phyloP scores from a whole-genome alignment of 2,797 vertebrate species.

The Liasis olivaceus region DNA sequence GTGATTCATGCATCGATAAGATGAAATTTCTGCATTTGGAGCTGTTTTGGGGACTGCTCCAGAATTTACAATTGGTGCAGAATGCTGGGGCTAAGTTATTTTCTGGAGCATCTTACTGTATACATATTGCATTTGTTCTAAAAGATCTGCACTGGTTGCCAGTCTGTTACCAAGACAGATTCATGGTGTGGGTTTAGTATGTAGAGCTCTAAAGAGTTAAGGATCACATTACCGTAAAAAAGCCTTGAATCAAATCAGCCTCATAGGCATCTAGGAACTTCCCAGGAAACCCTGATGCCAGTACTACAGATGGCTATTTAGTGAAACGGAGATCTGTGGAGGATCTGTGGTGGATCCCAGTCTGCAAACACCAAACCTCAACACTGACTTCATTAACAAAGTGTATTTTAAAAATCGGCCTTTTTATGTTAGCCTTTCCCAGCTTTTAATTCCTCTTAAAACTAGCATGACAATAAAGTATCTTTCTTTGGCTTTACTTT shows the following conservation, averaged over 20 bases:
- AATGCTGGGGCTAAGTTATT: not conserved
- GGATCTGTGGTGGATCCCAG: not conserved
- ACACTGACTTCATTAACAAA: not conserved
- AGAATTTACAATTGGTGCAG: not conserved
- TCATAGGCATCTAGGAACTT: not conserved
- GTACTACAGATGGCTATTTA: not conserved
- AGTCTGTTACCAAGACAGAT: not conserved
- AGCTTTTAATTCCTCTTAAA: not conserved
- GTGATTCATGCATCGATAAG: not conserved
- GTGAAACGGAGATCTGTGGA: not conserved
- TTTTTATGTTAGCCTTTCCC: not conserved
- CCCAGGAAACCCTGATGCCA: not conserved
- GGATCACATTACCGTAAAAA: not conserved
- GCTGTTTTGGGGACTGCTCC: not conserved
- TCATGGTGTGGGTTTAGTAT: not conserved
- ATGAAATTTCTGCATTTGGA: not conserved
- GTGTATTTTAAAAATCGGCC: not conserved
- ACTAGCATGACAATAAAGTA: not conserved
- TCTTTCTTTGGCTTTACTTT: not conserved
- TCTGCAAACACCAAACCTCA: not conserved
- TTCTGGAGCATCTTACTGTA: not conserved
- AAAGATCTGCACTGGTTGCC: not conserved
- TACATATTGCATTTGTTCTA: not conserved
- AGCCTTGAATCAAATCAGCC: not conserved
- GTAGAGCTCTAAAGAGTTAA: not conserved